A percentile compares a stretch with the other conserved stretches of the same genome.
Evolutionary conservation across 2,797 vertebrate species (phyloP).

Genomic region (Pangasius mekongensis): DNA sequence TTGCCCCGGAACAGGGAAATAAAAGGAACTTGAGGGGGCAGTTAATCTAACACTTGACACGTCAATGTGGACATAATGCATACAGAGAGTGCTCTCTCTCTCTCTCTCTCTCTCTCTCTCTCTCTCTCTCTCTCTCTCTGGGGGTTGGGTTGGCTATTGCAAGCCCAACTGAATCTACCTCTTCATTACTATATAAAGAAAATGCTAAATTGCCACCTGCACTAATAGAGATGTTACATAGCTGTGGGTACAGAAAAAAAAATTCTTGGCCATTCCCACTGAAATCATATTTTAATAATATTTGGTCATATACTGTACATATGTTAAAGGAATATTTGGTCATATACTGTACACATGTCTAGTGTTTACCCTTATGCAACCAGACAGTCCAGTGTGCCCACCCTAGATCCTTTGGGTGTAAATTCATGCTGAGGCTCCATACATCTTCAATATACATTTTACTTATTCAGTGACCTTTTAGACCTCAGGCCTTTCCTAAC

Average conservation of each 20-base stretch:
- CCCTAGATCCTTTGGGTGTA: neutral
- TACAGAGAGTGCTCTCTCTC: conserved; percentile 51
- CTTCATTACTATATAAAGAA: conserved; percentile 55
- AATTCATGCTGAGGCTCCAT: neutral
- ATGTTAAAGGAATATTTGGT: no score
- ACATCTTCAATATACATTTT: conserved; percentile 32
- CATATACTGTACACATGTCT: no score
- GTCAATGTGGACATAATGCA: conserved; percentile 78
- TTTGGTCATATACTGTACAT: neutral
- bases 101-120: conserved; percentile 46
- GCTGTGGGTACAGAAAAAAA: neutral
- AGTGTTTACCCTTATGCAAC: neutral
- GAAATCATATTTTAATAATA: neutral
- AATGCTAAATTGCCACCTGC: conserved; percentile 10
- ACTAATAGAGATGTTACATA: conserved; percentile 40
- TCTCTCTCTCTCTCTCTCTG: conserved; percentile 34
- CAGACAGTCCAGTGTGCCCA: conserved; percentile 6
- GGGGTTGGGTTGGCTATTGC: conserved; percentile 37
- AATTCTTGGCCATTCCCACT: neutral
- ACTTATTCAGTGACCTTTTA: conserved; percentile 39
- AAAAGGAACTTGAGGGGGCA: conserved; percentile 84
- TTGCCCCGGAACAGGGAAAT: conserved; percentile 82
- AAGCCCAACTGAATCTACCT: conserved; percentile 43
- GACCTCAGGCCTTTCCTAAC: conserved; percentile 32
- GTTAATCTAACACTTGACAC: conserved; percentile 93